A percentile compares a stretch with the other conserved stretches of the same genome.
phyloP scores from a whole-genome alignment of 2,797 vertebrate species.

The Cetoscarus ocellatus region DNA sequence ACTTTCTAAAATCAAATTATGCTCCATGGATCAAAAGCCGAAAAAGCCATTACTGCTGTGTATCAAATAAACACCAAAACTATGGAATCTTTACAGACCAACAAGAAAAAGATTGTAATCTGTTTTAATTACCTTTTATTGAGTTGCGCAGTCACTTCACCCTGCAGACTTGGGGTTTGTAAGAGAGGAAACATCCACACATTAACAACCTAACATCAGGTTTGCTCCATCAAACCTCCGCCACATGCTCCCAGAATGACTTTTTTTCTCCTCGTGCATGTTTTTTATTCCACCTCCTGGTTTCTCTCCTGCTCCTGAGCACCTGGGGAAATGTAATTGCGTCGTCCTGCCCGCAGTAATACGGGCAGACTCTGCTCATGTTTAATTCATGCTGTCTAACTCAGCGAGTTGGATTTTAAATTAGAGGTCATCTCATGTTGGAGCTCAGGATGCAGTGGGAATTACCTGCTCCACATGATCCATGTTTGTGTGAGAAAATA shows the following conservation, averaged over 20 bases:
- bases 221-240: constrained; percentile 12
- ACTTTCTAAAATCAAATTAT: constrained; percentile 7
- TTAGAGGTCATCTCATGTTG: constrained; percentile 76
- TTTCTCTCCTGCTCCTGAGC: constrained; percentile 43
- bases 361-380: constrained; percentile 70
- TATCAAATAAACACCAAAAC: constrained; percentile 18
- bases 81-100: constrained; percentile 26
- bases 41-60: constrained; percentile 4
- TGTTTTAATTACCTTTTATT: constrained; percentile 45
- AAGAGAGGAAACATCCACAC: constrained; percentile 27
- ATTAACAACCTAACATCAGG: constrained; percentile 10
- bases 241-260: constrained; percentile 18
- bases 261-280: background rate
- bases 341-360: constrained; percentile 72
- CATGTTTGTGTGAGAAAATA: constrained; percentile 6
- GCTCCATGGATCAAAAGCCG: constrained; percentile 1
- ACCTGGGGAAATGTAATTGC: constrained; percentile 77
- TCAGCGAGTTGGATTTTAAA: constrained; percentile 70
- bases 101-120: constrained; percentile 24
- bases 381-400: constrained; percentile 76
- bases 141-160: background rate
- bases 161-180: background rate
- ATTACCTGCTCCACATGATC: constrained; percentile 47
- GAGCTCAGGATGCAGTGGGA: constrained; percentile 51
- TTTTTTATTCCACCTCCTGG: constrained; percentile 9